A percentile compares a stretch with the other conserved stretches of the same genome.
phyloP scores from a whole-genome alignment of 2,888 invertebrate species.

The Plebejus melissa region DNA sequence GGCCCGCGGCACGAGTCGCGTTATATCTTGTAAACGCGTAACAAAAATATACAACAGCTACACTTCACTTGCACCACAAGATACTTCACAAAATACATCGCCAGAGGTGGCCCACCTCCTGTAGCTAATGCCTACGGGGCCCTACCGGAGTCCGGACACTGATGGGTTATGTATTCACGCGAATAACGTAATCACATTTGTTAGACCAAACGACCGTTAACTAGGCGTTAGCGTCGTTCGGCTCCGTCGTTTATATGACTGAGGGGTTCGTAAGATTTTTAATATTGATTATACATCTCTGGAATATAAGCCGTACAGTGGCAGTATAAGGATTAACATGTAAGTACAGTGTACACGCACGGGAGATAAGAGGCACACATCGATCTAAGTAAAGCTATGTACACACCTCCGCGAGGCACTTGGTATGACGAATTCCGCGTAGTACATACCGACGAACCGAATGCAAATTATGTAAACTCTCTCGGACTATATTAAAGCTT shows the following conservation, averaged over 20 bases:
- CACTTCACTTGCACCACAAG: constrained; percentile 48
- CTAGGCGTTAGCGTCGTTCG: background rate
- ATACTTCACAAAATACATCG: constrained; percentile 56
- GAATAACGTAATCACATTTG: background rate
- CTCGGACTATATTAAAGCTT: constrained; percentile 21
- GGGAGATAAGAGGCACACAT: constrained; percentile 59
- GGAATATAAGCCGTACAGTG: constrained; percentile 7
- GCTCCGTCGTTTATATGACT: background rate
- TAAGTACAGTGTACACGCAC: constrained; percentile 23
- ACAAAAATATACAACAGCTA: constrained; percentile 70
- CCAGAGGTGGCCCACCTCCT: constrained; percentile 15
- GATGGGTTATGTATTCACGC: background rate
- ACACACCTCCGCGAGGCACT: constrained; percentile 65
- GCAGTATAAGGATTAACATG: constrained; percentile 17
- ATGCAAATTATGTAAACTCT: constrained; percentile 7
- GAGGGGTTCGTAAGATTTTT: background rate
- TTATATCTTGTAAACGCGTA: constrained; percentile 54
- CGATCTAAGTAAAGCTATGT: constrained; percentile 65
- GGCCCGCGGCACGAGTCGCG: constrained; percentile 32
- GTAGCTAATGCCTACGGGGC: background rate
- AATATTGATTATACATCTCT: constrained; percentile 27
- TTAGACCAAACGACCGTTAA: background rate
- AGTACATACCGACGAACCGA: constrained; percentile 2
- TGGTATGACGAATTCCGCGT: constrained; percentile 43
- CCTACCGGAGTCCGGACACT: background rate